Base-by-base conservation (phyloP, 2,113 vertebrate genomes). In the Hippolais icterina region DNA sequence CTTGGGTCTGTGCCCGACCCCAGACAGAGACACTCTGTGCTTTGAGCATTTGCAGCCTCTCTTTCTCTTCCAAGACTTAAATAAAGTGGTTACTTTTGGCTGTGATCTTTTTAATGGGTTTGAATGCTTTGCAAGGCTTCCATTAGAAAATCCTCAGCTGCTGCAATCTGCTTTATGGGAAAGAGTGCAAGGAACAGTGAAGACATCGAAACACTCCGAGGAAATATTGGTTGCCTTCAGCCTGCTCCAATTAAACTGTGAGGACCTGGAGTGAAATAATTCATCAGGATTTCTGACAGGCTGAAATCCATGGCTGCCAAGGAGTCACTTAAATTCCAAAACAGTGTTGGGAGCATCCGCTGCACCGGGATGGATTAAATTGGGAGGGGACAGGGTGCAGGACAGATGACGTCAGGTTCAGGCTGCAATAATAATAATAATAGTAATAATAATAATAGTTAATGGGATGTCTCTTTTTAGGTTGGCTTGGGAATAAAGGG, bases 11-110 rank as follows among this genome's bases (percentile, higher is more conserved):
- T 79, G 95, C 91, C 95, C 63, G 25, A 61, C 42, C 61, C 81
- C 87, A 72, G n/a, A 8, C 65, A 79, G 94, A 57, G 25, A 60
- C n/a, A 3, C 66, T 93, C 54, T 22, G 87, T 89, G 93, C 89
- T 88, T 10, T 31, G 87, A 88, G 88, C 78, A 19, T 83, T 90
- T 35, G 14, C 82, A 85, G 90, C 78, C 82, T 80, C 44, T 87
- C 53, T 66, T 80, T 64, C 82, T 77, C 69, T 60, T 89, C 93
- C 96, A 95, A 72, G 94, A 8, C 66, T 91, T 83, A 52, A 91
- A 95, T 90, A 57, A 93, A 94, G 66, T 72, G 60, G 69, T 83
- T 53, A 0, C 50, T 85, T 77, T 52, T 79, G 84, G 89, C 93
- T 78, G 89, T 82, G 81, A 91, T 84, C 78, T 87, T 90, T 82